These are phyloP conservation scores for Tilapia sparmanii DNA, from an alignment of 2,113 vertebrate species.

Conservation along the genomic window DNA sequence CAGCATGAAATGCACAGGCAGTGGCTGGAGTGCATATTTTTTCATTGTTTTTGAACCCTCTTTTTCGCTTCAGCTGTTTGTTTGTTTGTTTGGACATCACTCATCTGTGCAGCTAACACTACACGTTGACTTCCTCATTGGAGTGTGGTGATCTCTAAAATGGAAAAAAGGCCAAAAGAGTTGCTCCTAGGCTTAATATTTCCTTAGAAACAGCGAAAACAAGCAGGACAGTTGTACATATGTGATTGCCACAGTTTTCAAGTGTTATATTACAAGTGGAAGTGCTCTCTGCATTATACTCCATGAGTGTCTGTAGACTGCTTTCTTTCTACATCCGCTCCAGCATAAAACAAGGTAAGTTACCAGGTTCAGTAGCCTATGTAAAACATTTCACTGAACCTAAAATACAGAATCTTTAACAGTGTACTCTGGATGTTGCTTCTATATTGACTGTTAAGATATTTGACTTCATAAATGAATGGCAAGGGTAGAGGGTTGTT, in stretches of 20 bases:
- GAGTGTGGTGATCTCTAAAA: neutral
- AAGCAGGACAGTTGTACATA: neutral
- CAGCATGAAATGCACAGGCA: neutral
- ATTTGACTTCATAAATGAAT: neutral
- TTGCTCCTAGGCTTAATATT: neutral
- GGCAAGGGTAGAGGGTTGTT: neutral
- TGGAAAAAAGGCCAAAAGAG: neutral
- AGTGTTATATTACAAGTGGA: neutral
- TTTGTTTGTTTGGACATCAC: neutral
- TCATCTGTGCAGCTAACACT: neutral
- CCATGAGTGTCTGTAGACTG: neutral
- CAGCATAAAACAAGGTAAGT: neutral
- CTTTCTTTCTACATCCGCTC: neutral
- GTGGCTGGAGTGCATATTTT: neutral
- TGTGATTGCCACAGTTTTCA: neutral
- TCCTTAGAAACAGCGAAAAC: neutral
- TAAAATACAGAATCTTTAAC: neutral
- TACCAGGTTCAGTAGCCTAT: neutral
- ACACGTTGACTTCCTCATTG: neutral
- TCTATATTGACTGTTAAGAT: neutral
- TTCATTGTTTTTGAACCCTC: neutral
- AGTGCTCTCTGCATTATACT: neutral
- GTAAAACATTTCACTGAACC: neutral
- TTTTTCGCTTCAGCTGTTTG: neutral
- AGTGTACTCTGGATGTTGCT: neutral